Evolutionary conservation across 2,113 vertebrate species (phyloP), one percentile per base, ranked within the genome.

Genomic region (Miniopterus natalensis): DNA sequence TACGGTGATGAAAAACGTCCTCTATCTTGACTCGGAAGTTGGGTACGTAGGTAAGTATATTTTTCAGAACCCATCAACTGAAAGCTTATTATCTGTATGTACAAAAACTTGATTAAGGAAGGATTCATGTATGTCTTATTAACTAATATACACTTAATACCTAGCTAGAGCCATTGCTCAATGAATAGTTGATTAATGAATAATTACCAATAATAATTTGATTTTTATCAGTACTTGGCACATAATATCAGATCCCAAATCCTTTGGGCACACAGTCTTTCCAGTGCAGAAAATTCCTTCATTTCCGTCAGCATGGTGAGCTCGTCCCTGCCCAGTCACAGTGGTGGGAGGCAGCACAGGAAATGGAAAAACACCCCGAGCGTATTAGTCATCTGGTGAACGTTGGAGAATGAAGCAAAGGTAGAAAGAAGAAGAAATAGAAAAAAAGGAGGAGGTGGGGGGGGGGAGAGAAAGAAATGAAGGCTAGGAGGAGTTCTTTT

Each of bases 321-420:
- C 8, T 81, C 20, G 91, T 45, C 14, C 40, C 61, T 88, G 15
- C 14, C 57, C n/a, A 59, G 21, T 53, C n/a, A 81, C 36, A 86
- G 25, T 27, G 2, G 12, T 66, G 36, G 73, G 65, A 79, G 29
- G 45, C 57, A 47, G 47, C 6, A 78, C 4, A 84, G 17, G 51
- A 95, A 81, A 57, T 89, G 47, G 25, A 73, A 93, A 77, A 95
- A 42, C 9, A 85, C 7, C 61, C 51, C 51, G 55, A 55, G 57
- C 31, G 20, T 42, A 21, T 75, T 65, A 78, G 71, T 61, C 49
- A 78, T 81, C 42, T 42, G 53, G 77, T 81, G 61, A 81, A 93
- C 96, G 91, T 75, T 15, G 45, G 21, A 92, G 66, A 74, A 61
- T 84, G 13, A 88, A 81, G 51, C 36, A 70, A 88, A 81, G 71